Evolutionary conservation across 2,797 vertebrate species (phyloP).

Genomic region (Squalus acanthias): DNA sequence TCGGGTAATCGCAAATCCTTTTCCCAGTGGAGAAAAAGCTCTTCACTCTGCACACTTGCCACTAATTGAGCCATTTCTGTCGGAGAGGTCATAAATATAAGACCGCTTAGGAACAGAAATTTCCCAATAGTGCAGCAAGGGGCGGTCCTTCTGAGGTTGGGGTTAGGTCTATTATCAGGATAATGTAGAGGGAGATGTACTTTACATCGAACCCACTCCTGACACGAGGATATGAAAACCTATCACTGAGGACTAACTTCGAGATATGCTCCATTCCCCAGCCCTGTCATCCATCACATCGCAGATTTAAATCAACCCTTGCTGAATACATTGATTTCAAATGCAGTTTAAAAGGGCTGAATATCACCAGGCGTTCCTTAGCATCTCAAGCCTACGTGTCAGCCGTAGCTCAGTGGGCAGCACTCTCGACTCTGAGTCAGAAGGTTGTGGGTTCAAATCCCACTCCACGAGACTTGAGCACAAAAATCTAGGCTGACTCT

Average conservation of each 20-base stretch:
- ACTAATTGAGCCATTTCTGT: background rate
- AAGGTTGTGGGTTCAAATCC: no score
- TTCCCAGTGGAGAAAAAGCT: background rate
- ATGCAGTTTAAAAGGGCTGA: background rate
- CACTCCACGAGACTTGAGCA: no score
- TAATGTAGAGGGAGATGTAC: background rate
- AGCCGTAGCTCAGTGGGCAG: no score
- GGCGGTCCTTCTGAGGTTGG: background rate
- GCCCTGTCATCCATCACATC: background rate
- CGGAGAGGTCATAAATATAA: background rate
- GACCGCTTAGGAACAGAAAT: background rate
- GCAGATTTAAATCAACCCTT: background rate
- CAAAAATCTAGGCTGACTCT: no score
- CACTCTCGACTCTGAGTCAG: no score
- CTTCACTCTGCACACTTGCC: background rate
- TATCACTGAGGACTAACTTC: background rate
- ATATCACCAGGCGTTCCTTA: background rate
- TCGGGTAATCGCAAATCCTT: background rate
- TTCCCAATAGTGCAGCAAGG: background rate
- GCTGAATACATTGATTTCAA: background rate
- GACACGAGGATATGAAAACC: background rate
- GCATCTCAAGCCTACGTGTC: no score
- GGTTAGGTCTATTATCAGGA: background rate
- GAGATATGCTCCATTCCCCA: background rate
- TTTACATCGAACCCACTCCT: background rate